phyloP scores from a whole-genome alignment of 1,140 invertebrate genomes.

The Parasteatoda tepidariorum region DNA sequence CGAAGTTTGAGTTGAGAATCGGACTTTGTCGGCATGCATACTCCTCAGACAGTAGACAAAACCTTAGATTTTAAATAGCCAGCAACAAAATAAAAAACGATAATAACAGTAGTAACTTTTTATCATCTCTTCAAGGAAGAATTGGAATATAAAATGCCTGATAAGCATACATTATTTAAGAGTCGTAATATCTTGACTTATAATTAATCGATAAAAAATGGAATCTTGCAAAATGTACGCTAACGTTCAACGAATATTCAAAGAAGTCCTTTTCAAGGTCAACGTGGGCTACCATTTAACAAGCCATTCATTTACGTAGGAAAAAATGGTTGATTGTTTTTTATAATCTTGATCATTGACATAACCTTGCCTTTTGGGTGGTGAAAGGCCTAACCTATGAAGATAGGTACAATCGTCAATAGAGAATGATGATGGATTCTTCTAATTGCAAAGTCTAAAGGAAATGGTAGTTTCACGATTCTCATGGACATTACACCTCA shows the following conservation, averaged over 20 bases:
- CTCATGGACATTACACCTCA: too few relatives aligned
- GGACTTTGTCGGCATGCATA: too few relatives aligned
- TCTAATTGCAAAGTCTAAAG: conserved; percentile 10
- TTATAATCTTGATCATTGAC: conserved; percentile 2
- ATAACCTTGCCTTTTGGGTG: conserved; percentile 29
- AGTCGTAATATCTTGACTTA: not conserved
- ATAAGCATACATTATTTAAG: not conserved
- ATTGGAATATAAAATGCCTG: not conserved
- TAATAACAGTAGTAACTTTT: too few relatives aligned
- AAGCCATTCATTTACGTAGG: conserved; percentile 4
- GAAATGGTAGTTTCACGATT: too few relatives aligned
- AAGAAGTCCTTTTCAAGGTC: conserved; percentile 10
- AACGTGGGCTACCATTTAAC: conserved; percentile 25
- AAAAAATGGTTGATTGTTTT: not conserved
- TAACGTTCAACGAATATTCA: not conserved
- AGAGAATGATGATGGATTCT: not conserved
- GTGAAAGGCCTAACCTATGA: not conserved
- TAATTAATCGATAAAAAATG: not conserved
- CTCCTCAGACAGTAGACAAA: too few relatives aligned
- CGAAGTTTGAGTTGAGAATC: too few relatives aligned
- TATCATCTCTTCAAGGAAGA: too few relatives aligned
- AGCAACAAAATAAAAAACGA: too few relatives aligned
- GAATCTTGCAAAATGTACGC: not conserved
- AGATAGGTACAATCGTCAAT: not conserved
- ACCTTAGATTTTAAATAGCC: too few relatives aligned